phyloP scores from a whole-genome alignment of 2,888 invertebrate genomes.

The Cheilosia urbana region DNA sequence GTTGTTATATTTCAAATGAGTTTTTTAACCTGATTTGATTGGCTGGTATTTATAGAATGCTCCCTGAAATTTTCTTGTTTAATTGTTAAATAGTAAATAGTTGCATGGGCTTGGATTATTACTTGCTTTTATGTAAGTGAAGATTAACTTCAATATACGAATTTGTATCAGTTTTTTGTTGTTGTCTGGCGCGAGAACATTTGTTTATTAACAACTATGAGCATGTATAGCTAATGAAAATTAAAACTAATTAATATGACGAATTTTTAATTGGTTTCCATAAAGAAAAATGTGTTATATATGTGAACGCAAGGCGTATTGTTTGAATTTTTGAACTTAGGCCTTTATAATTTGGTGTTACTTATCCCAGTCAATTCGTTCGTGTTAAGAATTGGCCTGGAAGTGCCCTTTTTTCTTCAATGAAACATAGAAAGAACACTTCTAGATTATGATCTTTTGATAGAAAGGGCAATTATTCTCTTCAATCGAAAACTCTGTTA shows the following conservation, averaged over 20 bases:
- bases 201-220: neutral
- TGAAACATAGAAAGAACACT: too few relatives aligned
- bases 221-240: neutral
- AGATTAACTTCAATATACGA: neutral
- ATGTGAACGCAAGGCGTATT: neutral
- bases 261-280: conserved; percentile 2
- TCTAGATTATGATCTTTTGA: too few relatives aligned
- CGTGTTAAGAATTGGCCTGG: too few relatives aligned
- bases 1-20: neutral
- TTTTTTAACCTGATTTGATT: conserved; percentile 2
- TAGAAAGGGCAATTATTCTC: too few relatives aligned
- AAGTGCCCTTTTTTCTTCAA: too few relatives aligned
- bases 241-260: conserved; percentile 24
- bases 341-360: neutral
- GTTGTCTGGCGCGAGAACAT: neutral
- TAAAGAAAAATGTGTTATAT: neutral
- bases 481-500: too few relatives aligned
- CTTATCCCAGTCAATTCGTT: too few relatives aligned
- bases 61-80: neutral
- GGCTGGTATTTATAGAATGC: neutral
- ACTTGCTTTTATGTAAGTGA: neutral
- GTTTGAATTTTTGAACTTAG: neutral
- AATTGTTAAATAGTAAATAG: neutral
- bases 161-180: neutral
- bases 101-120: neutral